Conservation (phyloP, 2,113 vertebrate species). For the Penelope pileata region DNA sequence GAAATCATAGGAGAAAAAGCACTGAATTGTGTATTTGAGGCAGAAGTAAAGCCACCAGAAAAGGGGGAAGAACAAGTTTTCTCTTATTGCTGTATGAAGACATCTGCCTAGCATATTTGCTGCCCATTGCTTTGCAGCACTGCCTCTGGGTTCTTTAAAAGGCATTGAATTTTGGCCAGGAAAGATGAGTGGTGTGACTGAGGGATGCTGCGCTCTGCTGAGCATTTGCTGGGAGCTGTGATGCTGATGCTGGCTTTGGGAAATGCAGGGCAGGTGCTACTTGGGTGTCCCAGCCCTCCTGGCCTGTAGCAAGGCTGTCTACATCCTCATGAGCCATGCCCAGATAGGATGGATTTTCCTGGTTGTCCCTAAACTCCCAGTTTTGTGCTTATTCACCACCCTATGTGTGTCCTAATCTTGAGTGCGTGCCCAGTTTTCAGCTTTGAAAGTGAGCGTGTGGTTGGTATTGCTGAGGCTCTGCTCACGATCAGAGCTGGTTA, state of each 20-base stretch:
- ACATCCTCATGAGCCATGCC: background rate
- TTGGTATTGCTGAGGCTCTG: background rate
- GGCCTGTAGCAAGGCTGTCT: background rate
- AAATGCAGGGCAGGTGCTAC: background rate
- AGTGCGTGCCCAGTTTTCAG: background rate
- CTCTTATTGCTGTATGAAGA: background rate
- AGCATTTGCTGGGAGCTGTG: background rate
- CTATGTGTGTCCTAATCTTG: accelerated
- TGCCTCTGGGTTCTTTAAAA: background rate
- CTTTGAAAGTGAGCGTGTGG: background rate
- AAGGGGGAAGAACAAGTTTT: background rate
- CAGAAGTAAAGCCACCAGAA: background rate
- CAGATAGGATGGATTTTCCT: background rate
- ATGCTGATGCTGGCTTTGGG: background rate
- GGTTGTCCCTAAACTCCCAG: too few species aligned
- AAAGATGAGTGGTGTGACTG: accelerated
- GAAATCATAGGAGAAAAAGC: background rate
- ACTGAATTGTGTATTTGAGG: background rate
- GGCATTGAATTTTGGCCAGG: background rate
- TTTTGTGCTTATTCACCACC: background rate
- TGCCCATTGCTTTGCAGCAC: background rate
- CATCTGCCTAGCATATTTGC: background rate
- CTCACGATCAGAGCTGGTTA: background rate
- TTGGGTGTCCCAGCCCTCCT: background rate
- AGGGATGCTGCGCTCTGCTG: background rate